These are phyloP conservation scores for Eustalomyia histrio DNA, from an alignment of 2,888 invertebrate genomes.

Conservation along the genomic window DNA sequence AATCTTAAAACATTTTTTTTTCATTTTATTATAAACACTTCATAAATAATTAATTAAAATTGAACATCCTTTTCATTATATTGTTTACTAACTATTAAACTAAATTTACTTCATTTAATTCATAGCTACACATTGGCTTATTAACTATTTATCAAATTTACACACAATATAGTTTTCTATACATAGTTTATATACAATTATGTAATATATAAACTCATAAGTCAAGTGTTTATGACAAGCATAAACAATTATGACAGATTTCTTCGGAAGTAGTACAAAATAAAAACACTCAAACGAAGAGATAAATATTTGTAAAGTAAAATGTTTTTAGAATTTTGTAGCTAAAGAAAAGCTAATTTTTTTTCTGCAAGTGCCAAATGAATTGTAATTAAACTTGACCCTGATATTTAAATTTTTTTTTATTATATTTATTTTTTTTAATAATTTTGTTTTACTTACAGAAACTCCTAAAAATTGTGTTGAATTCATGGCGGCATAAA, in stretches of 20 bases:
- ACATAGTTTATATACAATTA: neutral
- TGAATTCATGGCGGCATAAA: slow-evolving; percentile 98
- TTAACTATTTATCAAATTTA: slow-evolving; percentile 40
- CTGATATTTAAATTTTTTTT: neutral
- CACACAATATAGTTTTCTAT: slow-evolving; percentile 4
- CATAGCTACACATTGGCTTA: neutral
- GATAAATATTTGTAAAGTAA: neutral
- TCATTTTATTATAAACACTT: too few species aligned
- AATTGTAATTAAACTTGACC: neutral
- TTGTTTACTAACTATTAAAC: neutral
- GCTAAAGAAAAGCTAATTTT: neutral
- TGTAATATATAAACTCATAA: slow-evolving; percentile 19
- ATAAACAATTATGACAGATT: slow-evolving; percentile 39
- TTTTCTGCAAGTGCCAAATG: neutral
- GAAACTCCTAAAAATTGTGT: slow-evolving; percentile 98
- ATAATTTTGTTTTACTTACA: slow-evolving; percentile 82
- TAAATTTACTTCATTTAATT: neutral
- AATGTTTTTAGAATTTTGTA: too few species aligned
- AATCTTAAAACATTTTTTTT: too few species aligned
- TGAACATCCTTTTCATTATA: neutral
- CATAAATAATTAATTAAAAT: neutral
- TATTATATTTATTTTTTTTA: too few species aligned
- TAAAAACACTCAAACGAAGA: neutral
- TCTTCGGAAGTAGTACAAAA: neutral
- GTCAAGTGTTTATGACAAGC: slow-evolving; percentile 47